Percentiles rank a stretch among this genome's conserved stretches.
Conservation (phyloP, 2,113 vertebrate genomes). For the Scartelaos histophorus region DNA sequence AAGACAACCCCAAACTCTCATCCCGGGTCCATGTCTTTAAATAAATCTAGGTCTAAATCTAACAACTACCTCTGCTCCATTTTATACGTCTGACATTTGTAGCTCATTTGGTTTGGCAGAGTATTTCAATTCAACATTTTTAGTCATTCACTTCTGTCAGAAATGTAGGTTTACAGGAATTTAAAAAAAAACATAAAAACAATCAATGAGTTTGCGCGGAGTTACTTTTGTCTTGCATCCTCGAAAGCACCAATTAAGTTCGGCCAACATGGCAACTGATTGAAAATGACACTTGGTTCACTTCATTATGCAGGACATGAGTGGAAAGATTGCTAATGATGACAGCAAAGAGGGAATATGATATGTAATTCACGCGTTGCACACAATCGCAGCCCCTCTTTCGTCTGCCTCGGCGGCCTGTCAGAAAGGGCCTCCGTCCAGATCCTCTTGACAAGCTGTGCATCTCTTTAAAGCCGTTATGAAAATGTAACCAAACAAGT, state of each 20-base stretch:
- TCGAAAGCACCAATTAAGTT: conserved; percentile 73
- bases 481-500: conserved; percentile 36
- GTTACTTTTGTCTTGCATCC: conserved; percentile 64
- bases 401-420: conserved; percentile 48
- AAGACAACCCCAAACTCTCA: conserved; percentile 26
- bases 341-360: conserved; percentile 52
- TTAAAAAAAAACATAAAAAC: conserved; percentile 52
- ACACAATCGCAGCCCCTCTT: conserved; percentile 55
- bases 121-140: conserved; percentile 1
- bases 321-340: conserved; percentile 73
- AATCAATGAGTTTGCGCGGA: conserved; percentile 46
- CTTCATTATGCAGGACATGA: conserved; percentile 69
- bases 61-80: conserved; percentile 4
- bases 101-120: conserved; percentile 19
- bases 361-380: conserved; percentile 48
- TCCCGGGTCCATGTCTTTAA: background rate
- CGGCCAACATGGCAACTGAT: conserved; percentile 70
- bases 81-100: conserved; percentile 24
- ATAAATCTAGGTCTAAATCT: conserved; percentile 7
- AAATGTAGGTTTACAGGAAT: conserved; percentile 38
- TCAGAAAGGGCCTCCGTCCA: conserved; percentile 52
- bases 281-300: conserved; percentile 69
- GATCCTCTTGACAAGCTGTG: conserved; percentile 46
- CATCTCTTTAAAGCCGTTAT: conserved; percentile 20
- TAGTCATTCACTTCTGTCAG: background rate